phyloP scores from a whole-genome alignment of 2,113 vertebrate genomes.

The Phylloscopus whistleri region DNA sequence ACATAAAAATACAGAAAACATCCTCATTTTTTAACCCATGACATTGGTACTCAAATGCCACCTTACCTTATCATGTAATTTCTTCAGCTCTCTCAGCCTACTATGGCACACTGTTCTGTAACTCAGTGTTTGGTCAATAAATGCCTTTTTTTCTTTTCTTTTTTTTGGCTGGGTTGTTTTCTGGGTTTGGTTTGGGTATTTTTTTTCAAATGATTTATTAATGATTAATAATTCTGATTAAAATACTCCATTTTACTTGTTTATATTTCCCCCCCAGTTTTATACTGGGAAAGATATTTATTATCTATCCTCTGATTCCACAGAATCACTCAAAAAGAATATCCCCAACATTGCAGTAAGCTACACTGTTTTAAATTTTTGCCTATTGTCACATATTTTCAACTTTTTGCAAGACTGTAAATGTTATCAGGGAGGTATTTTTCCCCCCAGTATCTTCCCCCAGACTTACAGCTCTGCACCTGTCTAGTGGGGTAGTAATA shows the following conservation, averaged over 20 bases:
- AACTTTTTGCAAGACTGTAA: neutral
- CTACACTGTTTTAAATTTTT: neutral
- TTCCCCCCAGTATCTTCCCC: neutral
- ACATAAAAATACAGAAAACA: neutral
- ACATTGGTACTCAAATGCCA: neutral
- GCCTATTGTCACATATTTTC: neutral
- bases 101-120: neutral
- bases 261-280: neutral
- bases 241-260: neutral
- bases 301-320: neutral
- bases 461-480: neutral
- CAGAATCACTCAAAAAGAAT: neutral
- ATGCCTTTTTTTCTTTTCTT: neutral
- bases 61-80: neutral
- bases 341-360: neutral
- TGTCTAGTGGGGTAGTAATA: neutral
- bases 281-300: neutral
- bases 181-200: neutral
- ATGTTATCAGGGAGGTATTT: neutral
- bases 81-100: neutral
- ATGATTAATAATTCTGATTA: neutral
- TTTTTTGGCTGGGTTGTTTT: neutral
- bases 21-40: neutral
- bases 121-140: neutral
- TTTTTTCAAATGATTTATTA: neutral